These are phyloP conservation scores for Morelia viridis DNA, from an alignment of 2,797 vertebrate species.

Conservation along the genomic window DNA sequence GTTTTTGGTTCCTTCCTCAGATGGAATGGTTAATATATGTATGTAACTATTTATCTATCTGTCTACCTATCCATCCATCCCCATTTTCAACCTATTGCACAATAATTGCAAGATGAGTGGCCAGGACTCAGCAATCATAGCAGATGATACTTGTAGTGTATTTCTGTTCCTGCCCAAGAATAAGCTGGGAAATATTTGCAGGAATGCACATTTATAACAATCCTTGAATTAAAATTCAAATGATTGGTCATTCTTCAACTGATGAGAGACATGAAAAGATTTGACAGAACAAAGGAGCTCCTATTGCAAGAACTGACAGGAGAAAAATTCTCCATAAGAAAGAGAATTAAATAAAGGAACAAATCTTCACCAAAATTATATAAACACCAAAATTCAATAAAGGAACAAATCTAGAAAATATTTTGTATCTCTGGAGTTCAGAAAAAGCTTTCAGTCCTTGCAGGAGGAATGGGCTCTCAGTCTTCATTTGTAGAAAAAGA, in stretches of 20 bases:
- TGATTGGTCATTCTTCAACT: background rate
- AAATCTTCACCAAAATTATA: background rate
- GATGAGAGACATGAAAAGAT: background rate
- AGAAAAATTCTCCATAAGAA: background rate
- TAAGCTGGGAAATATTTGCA: background rate
- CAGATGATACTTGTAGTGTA: too few relatives aligned
- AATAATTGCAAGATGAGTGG: too few relatives aligned
- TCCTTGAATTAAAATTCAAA: background rate
- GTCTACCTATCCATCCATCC: background rate
- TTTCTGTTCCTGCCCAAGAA: background rate
- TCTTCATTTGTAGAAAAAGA: background rate
- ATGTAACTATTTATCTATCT: background rate
- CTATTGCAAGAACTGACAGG: background rate
- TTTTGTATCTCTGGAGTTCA: background rate
- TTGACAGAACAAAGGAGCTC: background rate
- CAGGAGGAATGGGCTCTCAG: background rate
- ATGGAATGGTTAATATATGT: background rate
- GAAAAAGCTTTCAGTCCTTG: background rate
- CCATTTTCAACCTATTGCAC: too few relatives aligned
- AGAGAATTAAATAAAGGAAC: background rate
- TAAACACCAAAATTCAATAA: background rate
- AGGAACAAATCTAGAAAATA: background rate
- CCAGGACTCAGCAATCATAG: too few relatives aligned
- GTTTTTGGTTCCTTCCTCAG: background rate
- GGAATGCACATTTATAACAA: background rate